These are phyloP conservation scores for Oceanodroma leucorhoa DNA, from an alignment of 2,797 vertebrate species.

Conservation along the genomic window DNA sequence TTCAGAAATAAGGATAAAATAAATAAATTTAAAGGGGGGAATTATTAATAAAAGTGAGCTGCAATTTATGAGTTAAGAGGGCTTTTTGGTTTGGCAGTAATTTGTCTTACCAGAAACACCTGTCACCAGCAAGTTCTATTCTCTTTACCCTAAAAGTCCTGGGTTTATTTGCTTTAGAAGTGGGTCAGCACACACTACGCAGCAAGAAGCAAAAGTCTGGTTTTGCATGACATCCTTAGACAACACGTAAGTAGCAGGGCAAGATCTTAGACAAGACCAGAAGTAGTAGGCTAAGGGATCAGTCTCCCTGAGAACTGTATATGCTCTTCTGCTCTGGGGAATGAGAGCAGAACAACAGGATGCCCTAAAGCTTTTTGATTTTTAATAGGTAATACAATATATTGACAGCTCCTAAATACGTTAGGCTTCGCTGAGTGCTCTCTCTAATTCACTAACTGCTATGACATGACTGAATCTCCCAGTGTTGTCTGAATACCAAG, in stretches of 20 bases:
- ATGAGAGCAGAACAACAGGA: background rate
- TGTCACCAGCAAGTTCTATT: background rate
- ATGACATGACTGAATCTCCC: background rate
- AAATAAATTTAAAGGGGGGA: background rate
- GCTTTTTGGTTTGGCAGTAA: background rate
- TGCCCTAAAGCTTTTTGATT: background rate
- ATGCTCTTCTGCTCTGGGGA: background rate
- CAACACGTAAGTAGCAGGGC: fast-evolving
- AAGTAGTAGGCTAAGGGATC: background rate
- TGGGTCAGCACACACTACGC: background rate
- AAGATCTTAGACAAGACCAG: background rate
- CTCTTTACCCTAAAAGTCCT: background rate
- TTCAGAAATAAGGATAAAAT: background rate
- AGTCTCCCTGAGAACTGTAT: background rate
- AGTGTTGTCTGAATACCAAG: background rate
- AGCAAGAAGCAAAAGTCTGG: background rate
- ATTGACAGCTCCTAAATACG: background rate
- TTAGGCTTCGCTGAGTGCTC: background rate
- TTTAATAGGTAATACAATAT: background rate
- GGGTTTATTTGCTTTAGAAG: background rate
- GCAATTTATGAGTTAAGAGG: background rate
- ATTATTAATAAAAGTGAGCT: background rate
- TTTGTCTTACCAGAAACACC: background rate
- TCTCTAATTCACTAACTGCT: background rate
- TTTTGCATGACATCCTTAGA: background rate